These are phyloP conservation scores for Pica pica DNA, from an alignment of 2,113 vertebrate genomes.

Conservation along the genomic window DNA sequence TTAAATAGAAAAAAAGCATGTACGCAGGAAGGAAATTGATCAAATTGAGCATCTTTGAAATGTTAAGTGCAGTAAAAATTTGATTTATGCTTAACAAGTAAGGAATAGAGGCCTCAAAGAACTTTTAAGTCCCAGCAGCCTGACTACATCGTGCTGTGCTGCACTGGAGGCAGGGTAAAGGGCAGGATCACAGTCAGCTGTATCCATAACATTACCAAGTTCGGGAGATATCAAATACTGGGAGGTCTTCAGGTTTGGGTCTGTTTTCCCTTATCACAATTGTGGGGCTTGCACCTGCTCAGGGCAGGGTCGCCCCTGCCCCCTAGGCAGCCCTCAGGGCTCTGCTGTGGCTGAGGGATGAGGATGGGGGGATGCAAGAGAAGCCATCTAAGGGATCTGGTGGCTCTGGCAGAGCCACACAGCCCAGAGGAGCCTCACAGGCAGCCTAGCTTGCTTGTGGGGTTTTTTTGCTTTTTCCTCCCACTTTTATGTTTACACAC, in stretches of 20 bases:
- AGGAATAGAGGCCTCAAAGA: not conserved
- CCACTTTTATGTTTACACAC: not conserved
- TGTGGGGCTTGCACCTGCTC: rapidly evolving
- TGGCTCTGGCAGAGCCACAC: not conserved
- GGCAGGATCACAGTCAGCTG: not conserved
- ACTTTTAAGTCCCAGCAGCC: not conserved
- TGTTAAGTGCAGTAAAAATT: not conserved
- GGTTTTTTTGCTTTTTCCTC: not conserved
- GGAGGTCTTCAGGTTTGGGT: not conserved
- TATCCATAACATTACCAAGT: not conserved
- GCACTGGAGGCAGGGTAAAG: not conserved
- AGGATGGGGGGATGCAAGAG: not conserved
- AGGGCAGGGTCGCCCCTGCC: not conserved
- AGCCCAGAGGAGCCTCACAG: not conserved
- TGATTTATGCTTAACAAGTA: not conserved
- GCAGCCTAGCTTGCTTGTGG: not conserved
- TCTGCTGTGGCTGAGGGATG: not conserved
- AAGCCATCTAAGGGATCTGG: not conserved
- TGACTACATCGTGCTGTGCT: not conserved
- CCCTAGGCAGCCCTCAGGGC: not conserved
- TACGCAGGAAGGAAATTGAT: not conserved
- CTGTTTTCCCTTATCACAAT: not conserved
- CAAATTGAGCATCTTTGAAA: not conserved
- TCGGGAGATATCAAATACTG: not conserved
- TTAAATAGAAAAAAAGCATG: not conserved